Evolutionary conservation across 2,797 vertebrate genomes (phyloP), one percentile per base, ranked within the genome.

Genomic region (Poeciliopsis gracilis): DNA sequence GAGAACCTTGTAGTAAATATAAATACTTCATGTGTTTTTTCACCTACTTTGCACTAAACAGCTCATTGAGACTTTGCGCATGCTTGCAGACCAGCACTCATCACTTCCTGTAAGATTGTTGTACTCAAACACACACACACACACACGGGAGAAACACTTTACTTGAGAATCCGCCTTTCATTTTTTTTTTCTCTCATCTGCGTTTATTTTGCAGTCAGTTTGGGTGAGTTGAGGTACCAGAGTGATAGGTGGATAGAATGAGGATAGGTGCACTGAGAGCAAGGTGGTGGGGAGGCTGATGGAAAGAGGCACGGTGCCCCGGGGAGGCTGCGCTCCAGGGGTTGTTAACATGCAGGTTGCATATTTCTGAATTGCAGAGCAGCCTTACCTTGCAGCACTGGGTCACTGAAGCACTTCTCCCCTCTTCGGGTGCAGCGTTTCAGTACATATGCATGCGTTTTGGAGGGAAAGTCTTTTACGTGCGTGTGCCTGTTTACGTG

Each of bases 301-400:
- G 84, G 78, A 81, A 79, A 59, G 66, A 90, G 81, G 87, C 81
- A 88, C 88, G 84, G 90, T 70, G 73, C 90, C 89, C 87, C 55
- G 53, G 85, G 92, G 91, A 93, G 80, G 86, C 92, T 89, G 82
- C 72, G 86, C 94, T 90, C 85, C 82, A 90, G 91, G 89, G 91
- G 83, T 93, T 93, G 94, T 96, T 96, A 95, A 92, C 93, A 95
- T 96, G 94, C 94, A 95, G 91, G 89, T 91, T 93, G 94, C 93
- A 94, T 93, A 94, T 93, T 95, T 93, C 90, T 90, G 90, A 94
- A 95, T 91, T 94, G 91, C 93, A 95, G 93, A 95, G 90, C 91
- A 93, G 91, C 84, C 86, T 93, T 94, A 93, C 94, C 90, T 85
- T 83, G 36, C 88, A 75, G 82, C 84, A 89, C 90, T 89, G 87